A percentile compares a stretch with the other conserved stretches of the same genome.
Evolutionary conservation across 2,888 invertebrate genomes (phyloP).

Genomic region (Cheilosia impressa): DNA sequence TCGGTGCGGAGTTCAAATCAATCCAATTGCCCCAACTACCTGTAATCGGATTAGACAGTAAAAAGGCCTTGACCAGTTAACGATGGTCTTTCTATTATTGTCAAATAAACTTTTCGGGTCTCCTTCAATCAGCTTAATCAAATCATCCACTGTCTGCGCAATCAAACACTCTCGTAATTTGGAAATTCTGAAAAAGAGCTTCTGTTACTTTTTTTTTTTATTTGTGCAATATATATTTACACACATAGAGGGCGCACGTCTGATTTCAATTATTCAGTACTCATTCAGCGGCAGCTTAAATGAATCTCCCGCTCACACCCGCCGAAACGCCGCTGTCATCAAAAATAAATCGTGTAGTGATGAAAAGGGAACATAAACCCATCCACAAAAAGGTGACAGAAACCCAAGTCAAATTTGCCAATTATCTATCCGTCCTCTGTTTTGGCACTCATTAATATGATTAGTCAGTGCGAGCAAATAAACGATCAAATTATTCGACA

Average conservation of each 20-base stretch:
- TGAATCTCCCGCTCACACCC: conserved; percentile 16
- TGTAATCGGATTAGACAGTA: conserved; percentile 52
- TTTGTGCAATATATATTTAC: conserved; percentile 15
- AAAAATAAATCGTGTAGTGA: not conserved
- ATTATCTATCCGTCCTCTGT: conserved; percentile 50
- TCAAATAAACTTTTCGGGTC: conserved; percentile 25
- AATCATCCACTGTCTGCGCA: conserved; percentile 42
- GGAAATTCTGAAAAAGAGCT: conserved; percentile 32
- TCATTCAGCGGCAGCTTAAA: conserved; percentile 43
- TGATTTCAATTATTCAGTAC: conserved; percentile 61
- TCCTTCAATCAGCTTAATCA: conserved; percentile 66
- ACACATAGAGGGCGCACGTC: conserved; percentile 2
- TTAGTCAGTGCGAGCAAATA: conserved; percentile 60
- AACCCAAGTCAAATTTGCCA: conserved; percentile 51
- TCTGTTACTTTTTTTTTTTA: conserved; percentile 1
- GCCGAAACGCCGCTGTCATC: not conserved
- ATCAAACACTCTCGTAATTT: conserved; percentile 13
- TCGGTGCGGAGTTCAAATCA: conserved; percentile 16
- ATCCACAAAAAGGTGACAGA: conserved; percentile 39
- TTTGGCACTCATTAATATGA: conserved; percentile 69
- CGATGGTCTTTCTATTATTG: conserved; percentile 26
- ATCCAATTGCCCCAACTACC: conserved; percentile 39
- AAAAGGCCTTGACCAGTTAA: conserved; percentile 51
- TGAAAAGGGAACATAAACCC: conserved; percentile 11
- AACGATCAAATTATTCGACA: conserved; percentile 65